These are phyloP conservation scores for Eulemur albifrons DNA, from an alignment of 2,797 vertebrate species.

Conservation along the genomic window DNA sequence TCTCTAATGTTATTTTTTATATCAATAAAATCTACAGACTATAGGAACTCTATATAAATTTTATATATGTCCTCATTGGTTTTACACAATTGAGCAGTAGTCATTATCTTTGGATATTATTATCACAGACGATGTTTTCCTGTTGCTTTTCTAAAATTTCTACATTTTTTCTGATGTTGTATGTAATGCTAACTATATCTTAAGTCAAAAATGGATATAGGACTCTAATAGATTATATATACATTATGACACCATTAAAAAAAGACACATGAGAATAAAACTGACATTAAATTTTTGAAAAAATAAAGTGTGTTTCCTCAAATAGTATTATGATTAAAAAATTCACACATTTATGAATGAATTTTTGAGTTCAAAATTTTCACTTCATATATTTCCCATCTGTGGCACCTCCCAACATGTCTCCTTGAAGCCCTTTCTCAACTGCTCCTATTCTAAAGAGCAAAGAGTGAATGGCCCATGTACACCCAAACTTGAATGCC, in stretches of 20 bases:
- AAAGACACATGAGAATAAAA: conserved; percentile 15
- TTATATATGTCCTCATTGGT: not conserved
- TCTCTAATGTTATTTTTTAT: not conserved
- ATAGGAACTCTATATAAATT: not conserved
- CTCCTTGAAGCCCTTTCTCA: not conserved
- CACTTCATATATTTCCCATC: not conserved
- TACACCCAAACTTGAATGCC: not conserved
- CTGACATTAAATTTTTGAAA: not conserved
- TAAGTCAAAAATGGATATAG: not conserved
- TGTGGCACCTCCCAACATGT: rapidly evolving
- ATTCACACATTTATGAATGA: not conserved
- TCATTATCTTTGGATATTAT: not conserved
- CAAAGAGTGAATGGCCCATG: not conserved
- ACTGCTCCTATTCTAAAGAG: not conserved
- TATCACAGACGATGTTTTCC: not conserved
- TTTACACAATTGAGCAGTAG: not conserved
- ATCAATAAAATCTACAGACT: not conserved
- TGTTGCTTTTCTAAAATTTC: not conserved
- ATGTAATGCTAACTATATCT: not conserved
- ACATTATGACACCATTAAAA: not conserved
- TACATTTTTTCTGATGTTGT: not conserved
- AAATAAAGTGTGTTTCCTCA: not conserved
- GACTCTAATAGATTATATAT: not conserved
- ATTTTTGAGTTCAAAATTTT: not conserved
- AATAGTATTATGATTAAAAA: not conserved